Base-by-base conservation (phyloP, 2,113 vertebrate species). In the Anolis carolinensis region DNA sequence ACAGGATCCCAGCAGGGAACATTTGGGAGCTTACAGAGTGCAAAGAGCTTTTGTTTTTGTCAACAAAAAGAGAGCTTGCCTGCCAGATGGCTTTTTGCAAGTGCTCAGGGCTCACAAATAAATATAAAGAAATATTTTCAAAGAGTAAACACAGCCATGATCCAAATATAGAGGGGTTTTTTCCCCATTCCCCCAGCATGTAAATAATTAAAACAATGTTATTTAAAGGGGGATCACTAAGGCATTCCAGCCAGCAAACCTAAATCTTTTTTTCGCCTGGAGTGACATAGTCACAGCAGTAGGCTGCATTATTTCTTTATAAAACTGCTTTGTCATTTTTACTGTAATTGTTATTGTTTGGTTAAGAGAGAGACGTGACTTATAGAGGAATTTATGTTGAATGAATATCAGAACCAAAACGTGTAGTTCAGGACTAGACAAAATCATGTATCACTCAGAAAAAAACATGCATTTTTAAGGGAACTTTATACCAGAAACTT, bases 131-230 rank as follows among this genome's bases (percentile, higher is more conserved):
- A 95, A 88, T 70, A 82, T 20, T 92, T 90, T 85, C 90, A 92
- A 88, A 86, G 84, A 91, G 82, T 92, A 94, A 96, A 94, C 88
- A 93, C 85, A 73, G 88, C 65, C 80, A 91, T 90, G 55, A 91
- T 91, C 90, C 81, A 95, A 95, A 93, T 90, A 92, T 30, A 23
- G 86, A 82, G 91, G 81, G 20, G n/a, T n/a, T 87, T 92, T 63
- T 94, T 9, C 25, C 23, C 63, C 25, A 7, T 9, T 27, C 30
- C 6, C 27, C 65, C 27, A 62, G 91, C 85, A 91, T 83, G 92
- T 95, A 91, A 96, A 95, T 94, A 96, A 96, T 94, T 95, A 94
- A 96, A 92, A 95, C 91, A 71, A 95, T 94, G 87, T 93, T 95
- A 95, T 93, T 94, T 94, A 93, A 90, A 79, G 83, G 91, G 91